Evolutionary conservation across 2,797 vertebrate species (phyloP).

Genomic region (Zenarchopterus dispar): DNA sequence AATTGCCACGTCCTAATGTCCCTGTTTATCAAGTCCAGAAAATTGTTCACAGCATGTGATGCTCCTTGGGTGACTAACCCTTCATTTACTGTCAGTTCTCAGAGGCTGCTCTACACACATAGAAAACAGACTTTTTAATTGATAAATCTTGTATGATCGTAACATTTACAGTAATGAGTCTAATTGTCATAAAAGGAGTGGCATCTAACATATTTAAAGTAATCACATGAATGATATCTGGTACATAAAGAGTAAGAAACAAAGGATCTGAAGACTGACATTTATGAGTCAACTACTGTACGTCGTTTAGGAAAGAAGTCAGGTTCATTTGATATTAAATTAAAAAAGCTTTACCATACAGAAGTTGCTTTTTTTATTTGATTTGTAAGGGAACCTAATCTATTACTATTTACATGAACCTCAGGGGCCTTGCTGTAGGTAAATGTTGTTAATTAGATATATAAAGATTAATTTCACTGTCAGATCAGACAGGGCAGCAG

Average conservation of each 20-base stretch:
- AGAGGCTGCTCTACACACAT: not conserved
- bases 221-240: too few relatives aligned
- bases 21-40: slow-evolving; percentile 36
- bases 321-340: too few relatives aligned
- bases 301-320: too few relatives aligned
- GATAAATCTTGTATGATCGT: too few relatives aligned
- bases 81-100: slow-evolving; percentile 7
- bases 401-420: not conserved
- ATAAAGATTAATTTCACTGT: not conserved
- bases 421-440: not conserved
- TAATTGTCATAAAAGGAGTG: too few relatives aligned
- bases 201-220: too few relatives aligned
- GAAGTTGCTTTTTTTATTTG: too few relatives aligned
- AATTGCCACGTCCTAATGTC: slow-evolving; percentile 46
- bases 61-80: slow-evolving; percentile 41
- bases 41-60: slow-evolving; percentile 28
- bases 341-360: too few relatives aligned
- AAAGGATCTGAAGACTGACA: too few relatives aligned
- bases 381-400: not conserved
- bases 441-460: not conserved
- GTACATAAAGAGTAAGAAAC: too few relatives aligned
- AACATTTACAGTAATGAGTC: too few relatives aligned
- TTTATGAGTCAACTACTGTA: too few relatives aligned
- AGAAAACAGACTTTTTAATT: not conserved
- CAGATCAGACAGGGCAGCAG: not conserved